Evolutionary conservation across 2,888 invertebrate species (phyloP).

Genomic region (Mesochorus sp.): DNA sequence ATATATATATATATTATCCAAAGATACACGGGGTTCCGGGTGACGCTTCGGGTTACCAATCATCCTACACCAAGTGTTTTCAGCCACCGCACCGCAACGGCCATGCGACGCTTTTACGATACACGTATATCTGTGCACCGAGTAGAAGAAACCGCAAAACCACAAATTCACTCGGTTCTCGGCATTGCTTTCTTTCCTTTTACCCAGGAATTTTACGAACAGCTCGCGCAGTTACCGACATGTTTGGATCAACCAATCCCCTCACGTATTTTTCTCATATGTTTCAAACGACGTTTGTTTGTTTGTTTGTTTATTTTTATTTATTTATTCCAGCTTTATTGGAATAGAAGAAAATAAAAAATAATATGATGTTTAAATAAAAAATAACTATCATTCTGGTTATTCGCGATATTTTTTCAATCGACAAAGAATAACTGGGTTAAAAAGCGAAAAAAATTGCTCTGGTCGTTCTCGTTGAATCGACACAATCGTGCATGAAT

Average conservation of each 20-base stretch:
- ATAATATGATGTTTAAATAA: no score
- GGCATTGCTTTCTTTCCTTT: constrained; percentile 22
- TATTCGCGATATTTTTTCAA: no score
- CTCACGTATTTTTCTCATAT: no score
- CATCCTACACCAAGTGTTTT: constrained; percentile 76
- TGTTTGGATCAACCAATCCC: constrained; percentile 74
- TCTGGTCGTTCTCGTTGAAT: no score
- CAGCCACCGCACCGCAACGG: constrained; percentile 59
- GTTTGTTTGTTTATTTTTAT: no score
- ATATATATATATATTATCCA: no score
- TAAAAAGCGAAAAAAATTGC: no score
- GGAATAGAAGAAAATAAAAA: no score
- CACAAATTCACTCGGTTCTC: not conserved
- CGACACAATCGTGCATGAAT: constrained; percentile 48
- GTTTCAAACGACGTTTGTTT: no score
- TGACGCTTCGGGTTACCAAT: constrained; percentile 77
- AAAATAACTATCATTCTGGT: no score
- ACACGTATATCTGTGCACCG: not conserved
- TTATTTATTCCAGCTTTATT: no score
- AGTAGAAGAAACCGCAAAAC: not conserved
- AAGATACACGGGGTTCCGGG: constrained; percentile 66
- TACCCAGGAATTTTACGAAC: constrained; percentile 62
- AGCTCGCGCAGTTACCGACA: constrained; percentile 73
- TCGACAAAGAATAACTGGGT: no score
- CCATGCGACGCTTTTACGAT: constrained; percentile 8